Conservation (phyloP, 2,113 vertebrate genomes). For the Callospermophilus lateralis region DNA sequence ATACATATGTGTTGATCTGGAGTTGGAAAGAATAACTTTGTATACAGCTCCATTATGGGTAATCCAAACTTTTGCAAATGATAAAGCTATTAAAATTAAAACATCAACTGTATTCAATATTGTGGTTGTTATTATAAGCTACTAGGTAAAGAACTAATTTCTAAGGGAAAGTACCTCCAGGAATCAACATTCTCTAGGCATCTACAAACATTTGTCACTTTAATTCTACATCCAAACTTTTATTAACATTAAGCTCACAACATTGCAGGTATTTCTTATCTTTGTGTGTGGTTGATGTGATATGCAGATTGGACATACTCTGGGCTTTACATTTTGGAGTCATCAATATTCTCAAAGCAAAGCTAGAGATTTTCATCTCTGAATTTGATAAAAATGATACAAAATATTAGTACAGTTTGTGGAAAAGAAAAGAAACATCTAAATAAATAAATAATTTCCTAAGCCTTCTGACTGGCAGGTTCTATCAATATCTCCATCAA, state of each 20-base stretch:
- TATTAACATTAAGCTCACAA: conserved; percentile 2
- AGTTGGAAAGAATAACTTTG: neutral
- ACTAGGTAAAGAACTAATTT: neutral
- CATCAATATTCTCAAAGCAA: conserved; percentile 81
- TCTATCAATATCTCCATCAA: conserved; percentile 65
- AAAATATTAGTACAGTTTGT: conserved; percentile 77
- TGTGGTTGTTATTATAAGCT: neutral
- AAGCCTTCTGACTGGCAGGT: conserved; percentile 48
- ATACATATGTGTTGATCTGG: neutral
- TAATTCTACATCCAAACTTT: conserved; percentile 60
- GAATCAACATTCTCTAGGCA: conserved; percentile 48
- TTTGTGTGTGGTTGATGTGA: conserved; percentile 67
- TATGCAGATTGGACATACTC: conserved; percentile 57
- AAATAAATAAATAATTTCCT: conserved; percentile 78
- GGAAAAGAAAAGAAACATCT: conserved; percentile 36
- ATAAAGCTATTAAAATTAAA: conserved; percentile 59
- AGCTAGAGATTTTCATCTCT: conserved; percentile 80
- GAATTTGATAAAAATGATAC: conserved; percentile 79
- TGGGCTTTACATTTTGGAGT: conserved; percentile 76
- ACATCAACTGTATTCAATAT: conserved; percentile 13
- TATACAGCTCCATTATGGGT: neutral
- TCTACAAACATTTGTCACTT: conserved; percentile 63
- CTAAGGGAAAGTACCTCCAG: neutral
- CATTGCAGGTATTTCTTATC: conserved; percentile 68
- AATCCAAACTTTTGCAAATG: neutral